Evolutionary conservation across 2,797 vertebrate genomes (phyloP).

Genomic region (Podargus strigoides): DNA sequence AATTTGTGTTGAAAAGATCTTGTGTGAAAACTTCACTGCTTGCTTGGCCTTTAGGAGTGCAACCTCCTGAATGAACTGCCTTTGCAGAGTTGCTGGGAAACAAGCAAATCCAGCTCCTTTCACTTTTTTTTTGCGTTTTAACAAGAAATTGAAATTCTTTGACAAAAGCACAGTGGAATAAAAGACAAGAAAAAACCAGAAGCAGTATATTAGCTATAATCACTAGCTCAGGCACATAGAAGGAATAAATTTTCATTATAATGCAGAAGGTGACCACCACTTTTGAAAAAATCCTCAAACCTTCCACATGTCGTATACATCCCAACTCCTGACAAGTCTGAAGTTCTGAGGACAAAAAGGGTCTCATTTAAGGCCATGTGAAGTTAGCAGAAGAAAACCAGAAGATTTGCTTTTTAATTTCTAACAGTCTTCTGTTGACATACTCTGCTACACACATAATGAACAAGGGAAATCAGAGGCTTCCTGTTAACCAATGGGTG

Average conservation of each 20-base stretch:
- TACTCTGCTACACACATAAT: not conserved
- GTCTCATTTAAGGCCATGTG: not conserved
- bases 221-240: not conserved
- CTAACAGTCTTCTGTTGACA: not conserved
- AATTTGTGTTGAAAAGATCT: not conserved
- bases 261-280: not conserved
- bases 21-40: not conserved
- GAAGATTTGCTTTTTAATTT: not conserved
- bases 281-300: not conserved
- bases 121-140: not conserved
- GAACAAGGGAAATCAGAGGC: constrained; percentile 7
- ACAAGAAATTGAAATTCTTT: not conserved
- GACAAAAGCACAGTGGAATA: not conserved
- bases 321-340: not conserved
- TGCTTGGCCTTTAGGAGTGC: not conserved
- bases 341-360: not conserved
- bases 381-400: not conserved
- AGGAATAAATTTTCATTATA: not conserved
- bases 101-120: not conserved
- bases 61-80: not conserved
- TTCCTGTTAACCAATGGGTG: constrained; percentile 12
- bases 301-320: not conserved
- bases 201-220: not conserved
- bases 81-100: not conserved
- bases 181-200: not conserved